These are phyloP conservation scores for Lagopus muta DNA, from an alignment of 2,113 vertebrate genomes.

Conservation along the genomic window DNA sequence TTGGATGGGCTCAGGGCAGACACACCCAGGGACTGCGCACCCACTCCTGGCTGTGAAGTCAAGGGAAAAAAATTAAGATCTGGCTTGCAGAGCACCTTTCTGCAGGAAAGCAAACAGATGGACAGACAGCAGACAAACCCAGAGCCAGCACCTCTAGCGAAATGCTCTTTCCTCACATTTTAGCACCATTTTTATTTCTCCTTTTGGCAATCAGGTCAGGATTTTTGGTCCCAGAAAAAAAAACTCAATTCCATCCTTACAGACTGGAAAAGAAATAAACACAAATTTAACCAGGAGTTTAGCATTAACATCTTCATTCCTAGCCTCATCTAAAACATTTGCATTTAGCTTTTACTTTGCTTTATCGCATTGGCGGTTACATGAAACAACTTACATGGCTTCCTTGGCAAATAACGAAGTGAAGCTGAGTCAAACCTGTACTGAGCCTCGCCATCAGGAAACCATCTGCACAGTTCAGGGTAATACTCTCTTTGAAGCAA, in stretches of 20 bases:
- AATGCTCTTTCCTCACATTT: background rate
- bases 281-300: background rate
- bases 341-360: background rate
- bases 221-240: slow-evolving; percentile 6
- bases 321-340: background rate
- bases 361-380: background rate
- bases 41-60: background rate
- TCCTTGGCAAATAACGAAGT: background rate
- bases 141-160: background rate
- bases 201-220: slow-evolving; percentile 9
- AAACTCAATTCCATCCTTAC: background rate
- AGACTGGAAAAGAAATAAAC: background rate
- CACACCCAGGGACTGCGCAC: background rate
- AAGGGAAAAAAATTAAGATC: background rate
- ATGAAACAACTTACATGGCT: background rate
- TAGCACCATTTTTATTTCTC: background rate
- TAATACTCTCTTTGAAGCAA: background rate
- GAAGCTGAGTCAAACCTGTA: background rate
- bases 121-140: background rate
- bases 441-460: background rate
- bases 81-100: slow-evolving; percentile 4
- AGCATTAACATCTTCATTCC: background rate
- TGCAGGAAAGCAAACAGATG: background rate
- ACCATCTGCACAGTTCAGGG: background rate
- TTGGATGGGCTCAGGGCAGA: background rate